Evolutionary conservation across 2,113 vertebrate genomes (phyloP), one percentile per base, ranked within the genome.

Genomic region (Cebus imitator): DNA sequence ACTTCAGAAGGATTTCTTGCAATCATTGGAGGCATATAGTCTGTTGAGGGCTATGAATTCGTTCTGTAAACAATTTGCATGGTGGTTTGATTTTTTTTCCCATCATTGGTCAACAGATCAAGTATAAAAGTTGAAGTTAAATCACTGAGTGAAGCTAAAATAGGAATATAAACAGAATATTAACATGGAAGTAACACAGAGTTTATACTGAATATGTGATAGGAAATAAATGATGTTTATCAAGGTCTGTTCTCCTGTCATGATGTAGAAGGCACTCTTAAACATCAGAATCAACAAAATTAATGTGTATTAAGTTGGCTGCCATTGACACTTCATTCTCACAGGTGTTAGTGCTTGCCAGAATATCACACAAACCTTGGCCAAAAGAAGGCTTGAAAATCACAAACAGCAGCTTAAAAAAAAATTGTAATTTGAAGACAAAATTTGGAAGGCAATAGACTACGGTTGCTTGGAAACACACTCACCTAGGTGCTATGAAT

Each of bases 91-190:
- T 5, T 2, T 87, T 87, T 76, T 75, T 48, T 40, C 2, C 30
- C 17, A 18, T 72, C 21, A 37, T 4, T 83, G 50, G 2, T 25
- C 64, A 20, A 30, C 8, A 61, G 13, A 35, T 58, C 5, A 87
- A 94, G 13, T 81, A 72, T 91, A 91, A 27, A 73, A 66, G 68
- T 76, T 50, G 35, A 76, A 30, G 40, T 0, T 30, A 87, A 90
- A 82, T 35, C 32, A 61, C 40, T 76, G 32, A 73, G 5, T 94
- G 81, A 82, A 87, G 14, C n/a, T 52, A 48, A 81, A 45, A 64
- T 5, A 40, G n/a, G 5, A 1, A n/a, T 87, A 43, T 76, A 52
- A 70, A 87, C 11, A 57, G 37, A 10, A 91, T 35, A 16, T 76
- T 75, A 35, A 2, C 32, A 68, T 37, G 10, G 73, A 68, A 68